A percentile compares a stretch with the other conserved stretches of the same genome.
Conservation (phyloP, 2,113 vertebrate species). For the Shinisaurus crocodilurus region DNA sequence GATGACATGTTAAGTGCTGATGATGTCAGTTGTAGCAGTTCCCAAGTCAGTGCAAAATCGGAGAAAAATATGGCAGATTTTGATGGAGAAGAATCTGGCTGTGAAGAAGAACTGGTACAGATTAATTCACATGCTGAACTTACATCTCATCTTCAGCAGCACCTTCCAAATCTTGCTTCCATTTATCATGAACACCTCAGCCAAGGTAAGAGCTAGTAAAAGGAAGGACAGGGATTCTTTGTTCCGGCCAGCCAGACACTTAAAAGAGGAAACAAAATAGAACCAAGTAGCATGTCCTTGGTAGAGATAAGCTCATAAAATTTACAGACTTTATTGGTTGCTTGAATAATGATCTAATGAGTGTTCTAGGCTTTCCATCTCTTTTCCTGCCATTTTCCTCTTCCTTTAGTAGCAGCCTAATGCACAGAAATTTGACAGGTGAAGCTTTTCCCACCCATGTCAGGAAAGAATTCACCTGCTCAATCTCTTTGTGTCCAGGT, state of each 20-base stretch:
- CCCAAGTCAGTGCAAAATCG: constrained; percentile 98
- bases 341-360: background rate
- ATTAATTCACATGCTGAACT: constrained; percentile 99
- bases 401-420: background rate
- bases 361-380: background rate
- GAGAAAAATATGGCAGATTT: constrained; percentile 99
- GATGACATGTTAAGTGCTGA: constrained; percentile 99
- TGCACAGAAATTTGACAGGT: background rate
- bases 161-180: constrained; percentile 97
- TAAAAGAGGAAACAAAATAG: background rate
- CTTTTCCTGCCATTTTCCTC: background rate
- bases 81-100: constrained; percentile 97
- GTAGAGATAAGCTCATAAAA: background rate
- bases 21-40: constrained; percentile 98
- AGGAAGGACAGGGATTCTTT: background rate
- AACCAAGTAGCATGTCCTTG: background rate
- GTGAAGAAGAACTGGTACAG: constrained; percentile 97
- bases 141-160: constrained; percentile 97
- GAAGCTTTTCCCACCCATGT: background rate
- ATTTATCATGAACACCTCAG: constrained; percentile 98
- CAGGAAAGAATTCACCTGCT: background rate
- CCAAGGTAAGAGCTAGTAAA: constrained; percentile 83
- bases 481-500: background rate
- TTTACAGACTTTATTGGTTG: background rate
- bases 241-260: background rate